Conservation (phyloP, 2,113 vertebrate genomes). For the Phyllostomus discolor region DNA sequence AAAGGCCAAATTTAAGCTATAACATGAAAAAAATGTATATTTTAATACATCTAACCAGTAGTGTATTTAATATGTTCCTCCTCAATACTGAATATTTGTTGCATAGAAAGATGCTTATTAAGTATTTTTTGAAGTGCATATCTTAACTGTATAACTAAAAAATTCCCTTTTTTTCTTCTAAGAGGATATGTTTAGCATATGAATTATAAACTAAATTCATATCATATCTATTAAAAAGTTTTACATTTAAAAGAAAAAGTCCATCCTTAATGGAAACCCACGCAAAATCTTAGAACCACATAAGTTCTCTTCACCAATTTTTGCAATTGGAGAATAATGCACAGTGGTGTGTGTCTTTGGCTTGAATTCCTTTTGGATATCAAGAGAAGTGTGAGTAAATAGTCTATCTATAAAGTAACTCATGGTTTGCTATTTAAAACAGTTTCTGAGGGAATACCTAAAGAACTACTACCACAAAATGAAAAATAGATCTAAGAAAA, state of each 20-base stretch:
- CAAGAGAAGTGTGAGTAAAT: neutral
- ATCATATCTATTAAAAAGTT: neutral
- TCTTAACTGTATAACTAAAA: neutral
- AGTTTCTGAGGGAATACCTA: neutral
- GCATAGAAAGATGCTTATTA: neutral
- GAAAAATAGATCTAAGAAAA: neutral
- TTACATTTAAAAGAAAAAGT: neutral
- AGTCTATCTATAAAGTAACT: neutral
- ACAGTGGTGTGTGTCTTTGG: neutral
- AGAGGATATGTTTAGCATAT: slow-evolving; percentile 3
- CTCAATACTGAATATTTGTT: neutral
- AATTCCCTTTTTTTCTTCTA: neutral
- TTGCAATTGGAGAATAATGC: neutral
- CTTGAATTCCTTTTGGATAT: neutral
- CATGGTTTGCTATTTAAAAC: neutral
- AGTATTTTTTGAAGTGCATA: neutral
- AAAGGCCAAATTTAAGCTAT: slow-evolving; percentile 12
- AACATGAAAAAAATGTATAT: neutral
- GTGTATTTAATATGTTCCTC: neutral
- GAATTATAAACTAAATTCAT: slow-evolving; percentile 26
- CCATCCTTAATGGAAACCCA: neutral
- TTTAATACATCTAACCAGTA: neutral
- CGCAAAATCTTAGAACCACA: neutral
- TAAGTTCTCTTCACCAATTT: neutral
- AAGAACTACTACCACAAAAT: neutral